Base-by-base conservation (phyloP, 1,140 invertebrate species). In the Platyscapa corneri region DNA sequence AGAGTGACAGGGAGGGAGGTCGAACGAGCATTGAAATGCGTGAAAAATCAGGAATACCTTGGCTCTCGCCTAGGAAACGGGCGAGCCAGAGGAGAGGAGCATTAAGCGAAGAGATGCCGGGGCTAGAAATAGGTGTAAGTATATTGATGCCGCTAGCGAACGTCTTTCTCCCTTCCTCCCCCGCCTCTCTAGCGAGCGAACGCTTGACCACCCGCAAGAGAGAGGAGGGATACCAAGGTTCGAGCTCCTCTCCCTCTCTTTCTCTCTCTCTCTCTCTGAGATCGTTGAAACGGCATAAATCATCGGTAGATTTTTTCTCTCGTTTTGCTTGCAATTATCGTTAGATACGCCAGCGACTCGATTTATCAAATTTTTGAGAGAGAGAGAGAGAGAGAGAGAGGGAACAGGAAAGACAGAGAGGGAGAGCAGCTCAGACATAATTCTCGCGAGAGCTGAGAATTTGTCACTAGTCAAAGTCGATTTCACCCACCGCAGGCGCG, bases 21-120 rank as follows among this genome's bases (percentile, higher is more conserved):
- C n/a, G n/a, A n/a, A n/a, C 49, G 42, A 20, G 60, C 34, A 67
- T 83, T 60, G 74, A 80, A 87, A 42, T 81, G 87, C 86, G 89
- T 90, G 88, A 75, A 89, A 88, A 90, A 90, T 90, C 84, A 83
- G 86, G 88, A 88, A 90, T 88, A 56, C 84, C 49, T 86, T 83
- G 84, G 56, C 85, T 86, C 49, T 86, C 82, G 84, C 65, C 85
- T 86, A 87, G 75, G 53, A 82, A 64, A 82, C 76, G 20, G 8
- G 34, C 34, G 56, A 65, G 23, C 3, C 1, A 10, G 67, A 72
- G 79, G 37, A 34, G 18, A 70, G 42, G 64, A 72, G 70, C 39
- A 78, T 56, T n/a, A 23, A n/a, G n/a, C 2, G 34, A 46, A 46
- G 76, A 56, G 32, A 42, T 12, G 20, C 42, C 49, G 32, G 56